A percentile compares a stretch with the other conserved stretches of the same genome.
Conservation (phyloP, 2,797 vertebrate species). For the Astyanax mexicanus region DNA sequence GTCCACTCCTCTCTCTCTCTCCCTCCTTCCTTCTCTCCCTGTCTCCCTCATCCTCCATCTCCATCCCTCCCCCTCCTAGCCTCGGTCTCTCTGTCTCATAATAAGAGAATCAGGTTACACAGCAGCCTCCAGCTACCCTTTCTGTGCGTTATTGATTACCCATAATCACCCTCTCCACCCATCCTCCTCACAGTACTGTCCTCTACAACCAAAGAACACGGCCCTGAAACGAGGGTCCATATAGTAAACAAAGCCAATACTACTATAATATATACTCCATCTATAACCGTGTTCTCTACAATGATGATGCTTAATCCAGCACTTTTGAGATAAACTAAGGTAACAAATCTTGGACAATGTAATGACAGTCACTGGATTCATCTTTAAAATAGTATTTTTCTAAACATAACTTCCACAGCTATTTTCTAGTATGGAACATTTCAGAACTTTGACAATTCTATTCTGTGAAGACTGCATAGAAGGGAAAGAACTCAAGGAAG, state of each 20-base stretch:
- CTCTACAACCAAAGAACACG: slow-evolving; percentile 19
- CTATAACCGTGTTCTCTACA: too few relatives aligned
- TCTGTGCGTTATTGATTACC: slow-evolving; percentile 75
- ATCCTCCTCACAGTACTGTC: slow-evolving; percentile 62
- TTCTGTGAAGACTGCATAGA: too few relatives aligned
- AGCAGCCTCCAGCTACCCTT: slow-evolving; percentile 52
- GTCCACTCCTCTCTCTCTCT: slow-evolving; percentile 2
- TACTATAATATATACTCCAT: too few relatives aligned
- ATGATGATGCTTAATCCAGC: too few relatives aligned
- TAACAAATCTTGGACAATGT: too few relatives aligned
- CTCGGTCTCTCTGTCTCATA: slow-evolving; percentile 53
- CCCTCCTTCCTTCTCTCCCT: slow-evolving; percentile 31
- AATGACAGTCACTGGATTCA: too few relatives aligned
- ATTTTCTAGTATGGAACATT: too few relatives aligned
- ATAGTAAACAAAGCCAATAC: background rate
- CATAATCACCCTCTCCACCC: slow-evolving; percentile 62
- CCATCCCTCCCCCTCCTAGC: slow-evolving; percentile 39
- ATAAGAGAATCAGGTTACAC: slow-evolving; percentile 73
- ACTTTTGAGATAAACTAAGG: too few relatives aligned
- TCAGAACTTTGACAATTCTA: too few relatives aligned
- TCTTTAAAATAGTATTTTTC: too few relatives aligned
- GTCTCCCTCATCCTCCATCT: slow-evolving; percentile 33
- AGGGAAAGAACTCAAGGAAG: too few relatives aligned
- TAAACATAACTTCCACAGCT: too few relatives aligned
- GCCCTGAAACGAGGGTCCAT: background rate